These are phyloP conservation scores for Daphoenositta chrysoptera DNA, from an alignment of 2,113 vertebrate genomes.

Conservation along the genomic window DNA sequence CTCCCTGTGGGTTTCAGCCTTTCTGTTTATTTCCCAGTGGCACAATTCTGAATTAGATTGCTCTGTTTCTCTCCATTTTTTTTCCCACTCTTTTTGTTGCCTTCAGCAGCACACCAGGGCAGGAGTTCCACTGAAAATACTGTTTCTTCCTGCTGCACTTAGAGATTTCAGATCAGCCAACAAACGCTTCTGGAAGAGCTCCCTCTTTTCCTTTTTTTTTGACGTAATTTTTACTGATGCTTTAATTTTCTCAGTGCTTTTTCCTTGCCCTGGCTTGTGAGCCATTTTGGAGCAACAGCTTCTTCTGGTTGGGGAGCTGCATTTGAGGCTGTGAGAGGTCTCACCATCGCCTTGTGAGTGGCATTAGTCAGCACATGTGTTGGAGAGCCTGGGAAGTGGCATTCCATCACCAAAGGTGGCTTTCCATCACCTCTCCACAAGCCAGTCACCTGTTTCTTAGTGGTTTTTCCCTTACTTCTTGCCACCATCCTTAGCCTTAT, in stretches of 20 bases:
- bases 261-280: neutral
- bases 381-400: neutral
- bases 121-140: neutral
- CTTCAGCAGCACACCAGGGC: neutral
- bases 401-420: neutral
- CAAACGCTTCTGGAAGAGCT: neutral
- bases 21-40: neutral
- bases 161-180: neutral
- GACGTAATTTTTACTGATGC: neutral
- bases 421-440: neutral
- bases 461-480: neutral
- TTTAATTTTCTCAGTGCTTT: neutral
- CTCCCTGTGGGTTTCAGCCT: neutral
- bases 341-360: accelerated
- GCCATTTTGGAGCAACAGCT: neutral
- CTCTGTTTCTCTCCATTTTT: neutral
- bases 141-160: neutral
- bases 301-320: neutral
- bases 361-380: neutral
- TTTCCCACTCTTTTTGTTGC: neutral
- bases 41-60: neutral
- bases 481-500: neutral
- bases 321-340: accelerated
- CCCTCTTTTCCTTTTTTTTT: neutral
- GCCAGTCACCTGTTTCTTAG: neutral